Percentiles rank a stretch among this genome's conserved stretches.
Evolutionary conservation across 1,140 invertebrate genomes (phyloP).

Genomic region (honey bee (Apis mellifera)): DNA sequence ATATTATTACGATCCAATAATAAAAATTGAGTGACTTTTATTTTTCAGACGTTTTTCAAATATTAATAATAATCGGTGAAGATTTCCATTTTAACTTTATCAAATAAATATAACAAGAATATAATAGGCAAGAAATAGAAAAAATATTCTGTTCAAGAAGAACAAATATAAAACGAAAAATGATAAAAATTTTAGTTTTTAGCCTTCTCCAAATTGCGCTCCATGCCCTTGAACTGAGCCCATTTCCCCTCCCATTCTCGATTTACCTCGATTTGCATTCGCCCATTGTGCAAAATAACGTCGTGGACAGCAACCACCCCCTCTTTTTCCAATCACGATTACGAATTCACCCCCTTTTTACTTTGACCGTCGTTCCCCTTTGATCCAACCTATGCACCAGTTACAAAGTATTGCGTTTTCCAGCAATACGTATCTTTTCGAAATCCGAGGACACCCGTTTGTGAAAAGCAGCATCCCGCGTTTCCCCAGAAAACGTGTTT

Average conservation of each 20-base stretch:
- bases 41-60: too few relatives aligned
- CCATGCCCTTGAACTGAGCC: background rate
- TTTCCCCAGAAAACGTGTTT: constrained; percentile 8
- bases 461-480: constrained; percentile 10
- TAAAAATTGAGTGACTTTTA: too few relatives aligned
- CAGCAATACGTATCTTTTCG: constrained; percentile 45
- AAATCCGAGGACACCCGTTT: constrained; percentile 9
- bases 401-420: constrained; percentile 6
- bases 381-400: constrained; percentile 32
- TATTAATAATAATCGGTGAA: too few relatives aligned
- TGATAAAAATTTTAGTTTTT: background rate
- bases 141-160: too few relatives aligned
- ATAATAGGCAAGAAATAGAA: too few relatives aligned
- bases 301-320: background rate
- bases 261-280: background rate
- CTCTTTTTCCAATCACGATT: constrained; percentile 27
- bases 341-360: constrained; percentile 43
- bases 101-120: too few relatives aligned
- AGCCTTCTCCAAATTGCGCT: background rate
- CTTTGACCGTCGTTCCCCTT: constrained; percentile 53
- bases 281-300: background rate
- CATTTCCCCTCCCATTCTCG: too few relatives aligned
- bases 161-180: too few relatives aligned
- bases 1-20: too few relatives aligned
- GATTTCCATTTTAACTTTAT: too few relatives aligned